phyloP scores from a whole-genome alignment of 2,888 invertebrate genomes.

The Blera fallax region DNA sequence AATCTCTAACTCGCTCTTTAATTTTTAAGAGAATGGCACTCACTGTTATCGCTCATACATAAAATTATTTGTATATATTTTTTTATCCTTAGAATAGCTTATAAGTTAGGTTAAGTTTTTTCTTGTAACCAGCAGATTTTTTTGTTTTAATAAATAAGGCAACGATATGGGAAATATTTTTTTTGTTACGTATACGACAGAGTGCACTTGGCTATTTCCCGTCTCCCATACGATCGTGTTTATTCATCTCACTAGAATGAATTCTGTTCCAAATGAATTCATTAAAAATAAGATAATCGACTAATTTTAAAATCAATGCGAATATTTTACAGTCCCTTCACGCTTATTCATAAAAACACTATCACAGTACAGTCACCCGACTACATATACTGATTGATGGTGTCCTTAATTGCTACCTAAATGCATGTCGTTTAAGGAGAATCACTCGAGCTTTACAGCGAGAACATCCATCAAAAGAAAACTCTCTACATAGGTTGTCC shows the following conservation, averaged over 20 bases:
- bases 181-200: background rate
- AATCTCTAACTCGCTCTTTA: no score
- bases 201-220: background rate
- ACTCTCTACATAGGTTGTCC: background rate
- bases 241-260: background rate
- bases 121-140: no score
- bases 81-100: no score
- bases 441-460: background rate
- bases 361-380: background rate
- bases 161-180: background rate
- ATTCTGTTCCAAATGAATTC: background rate
- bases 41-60: no score
- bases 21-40: no score
- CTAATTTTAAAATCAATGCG: no score
- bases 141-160: background rate
- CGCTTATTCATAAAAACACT: background rate
- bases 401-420: background rate
- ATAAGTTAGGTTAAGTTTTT: no score
- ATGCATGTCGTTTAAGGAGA: background rate
- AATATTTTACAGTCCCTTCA: background rate
- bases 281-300: background rate
- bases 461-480: background rate
- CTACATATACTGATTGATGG: background rate
- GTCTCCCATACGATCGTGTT: background rate
- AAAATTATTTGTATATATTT: no score